A percentile compares a stretch with the other conserved stretches of the same genome.
Evolutionary conservation across 1,140 invertebrate species (phyloP).

Genomic region (Dinoponera quadriceps): DNA sequence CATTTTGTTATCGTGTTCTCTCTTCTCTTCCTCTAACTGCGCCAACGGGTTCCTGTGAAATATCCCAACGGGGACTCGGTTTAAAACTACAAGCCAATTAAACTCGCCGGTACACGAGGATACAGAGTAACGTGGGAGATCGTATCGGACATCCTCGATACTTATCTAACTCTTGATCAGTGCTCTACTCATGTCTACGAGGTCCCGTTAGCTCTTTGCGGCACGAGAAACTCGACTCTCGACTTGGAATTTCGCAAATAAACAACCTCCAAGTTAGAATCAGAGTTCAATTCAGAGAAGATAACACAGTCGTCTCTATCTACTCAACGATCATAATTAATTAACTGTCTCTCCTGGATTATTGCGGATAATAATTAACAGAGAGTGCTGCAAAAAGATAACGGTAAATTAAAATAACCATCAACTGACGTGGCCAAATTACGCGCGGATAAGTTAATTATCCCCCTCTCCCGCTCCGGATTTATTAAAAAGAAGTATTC

Average conservation of each 20-base stretch:
- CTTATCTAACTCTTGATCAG: constrained; percentile 28
- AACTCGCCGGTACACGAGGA: neutral
- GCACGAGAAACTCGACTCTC: neutral
- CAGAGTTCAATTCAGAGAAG: too few species aligned
- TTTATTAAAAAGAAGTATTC: neutral
- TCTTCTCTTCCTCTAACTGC: constrained; percentile 99
- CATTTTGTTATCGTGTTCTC: constrained; percentile 97
- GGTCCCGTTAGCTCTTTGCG: constrained; percentile 27
- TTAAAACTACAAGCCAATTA: constrained; percentile 63
- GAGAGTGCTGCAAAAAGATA: constrained; percentile 31
- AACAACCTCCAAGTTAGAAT: too few species aligned
- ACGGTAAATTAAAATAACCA: neutral
- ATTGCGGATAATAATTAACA: neutral
- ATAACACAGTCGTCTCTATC: neutral
- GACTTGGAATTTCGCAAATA: neutral
- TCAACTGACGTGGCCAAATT: neutral
- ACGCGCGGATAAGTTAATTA: too few species aligned
- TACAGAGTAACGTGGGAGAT: neutral
- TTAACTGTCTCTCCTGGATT: neutral
- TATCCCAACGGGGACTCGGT: neutral
- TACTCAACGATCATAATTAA: neutral
- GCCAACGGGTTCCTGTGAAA: constrained; percentile 95
- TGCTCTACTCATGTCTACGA: neutral
- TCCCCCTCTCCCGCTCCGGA: too few species aligned
- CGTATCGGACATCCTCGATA: neutral